These are phyloP conservation scores for Dissostichus mawsoni DNA, from an alignment of 2,113 vertebrate genomes.

Conservation along the genomic window DNA sequence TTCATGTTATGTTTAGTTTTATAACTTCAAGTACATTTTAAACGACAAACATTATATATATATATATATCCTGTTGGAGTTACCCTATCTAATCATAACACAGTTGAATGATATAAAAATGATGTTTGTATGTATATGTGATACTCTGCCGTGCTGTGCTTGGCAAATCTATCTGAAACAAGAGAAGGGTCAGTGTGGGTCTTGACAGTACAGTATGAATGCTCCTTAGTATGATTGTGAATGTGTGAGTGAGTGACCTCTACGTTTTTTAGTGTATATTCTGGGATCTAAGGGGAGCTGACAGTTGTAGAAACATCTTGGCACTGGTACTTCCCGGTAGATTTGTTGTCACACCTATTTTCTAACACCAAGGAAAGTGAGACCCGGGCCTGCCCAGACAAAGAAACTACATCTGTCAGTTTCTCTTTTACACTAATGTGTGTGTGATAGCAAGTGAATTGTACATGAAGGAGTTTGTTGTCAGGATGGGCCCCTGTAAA, in stretches of 20 bases:
- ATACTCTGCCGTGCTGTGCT: slow-evolving; percentile 68
- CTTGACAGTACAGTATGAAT: slow-evolving; percentile 10
- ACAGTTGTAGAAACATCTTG: slow-evolving; percentile 39
- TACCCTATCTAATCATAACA: slow-evolving; percentile 49
- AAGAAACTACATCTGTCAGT: slow-evolving; percentile 40
- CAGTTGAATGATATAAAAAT: slow-evolving; percentile 38
- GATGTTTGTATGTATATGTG: slow-evolving; percentile 63
- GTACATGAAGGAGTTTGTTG: slow-evolving; percentile 29
- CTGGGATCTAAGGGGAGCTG: slow-evolving; percentile 21
- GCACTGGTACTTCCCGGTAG: slow-evolving; percentile 15
- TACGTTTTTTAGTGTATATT: background rate
- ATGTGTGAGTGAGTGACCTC: background rate
- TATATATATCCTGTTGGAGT: slow-evolving; percentile 47
- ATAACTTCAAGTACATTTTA: slow-evolving; percentile 14
- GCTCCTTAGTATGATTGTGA: background rate
- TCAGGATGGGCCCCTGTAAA: slow-evolving; percentile 48
- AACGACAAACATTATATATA: background rate
- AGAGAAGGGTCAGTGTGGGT: slow-evolving; percentile 9
- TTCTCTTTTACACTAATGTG: background rate
- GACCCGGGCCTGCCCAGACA: slow-evolving; percentile 10
- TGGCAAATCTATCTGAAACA: slow-evolving; percentile 46
- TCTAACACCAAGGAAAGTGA: slow-evolving; percentile 27
- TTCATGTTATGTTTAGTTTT: slow-evolving; percentile 20
- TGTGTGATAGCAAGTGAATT: background rate
- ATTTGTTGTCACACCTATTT: slow-evolving; percentile 35